Evolutionary conservation across 2,888 invertebrate genomes (phyloP).

Genomic region (Meteorus colon): DNA sequence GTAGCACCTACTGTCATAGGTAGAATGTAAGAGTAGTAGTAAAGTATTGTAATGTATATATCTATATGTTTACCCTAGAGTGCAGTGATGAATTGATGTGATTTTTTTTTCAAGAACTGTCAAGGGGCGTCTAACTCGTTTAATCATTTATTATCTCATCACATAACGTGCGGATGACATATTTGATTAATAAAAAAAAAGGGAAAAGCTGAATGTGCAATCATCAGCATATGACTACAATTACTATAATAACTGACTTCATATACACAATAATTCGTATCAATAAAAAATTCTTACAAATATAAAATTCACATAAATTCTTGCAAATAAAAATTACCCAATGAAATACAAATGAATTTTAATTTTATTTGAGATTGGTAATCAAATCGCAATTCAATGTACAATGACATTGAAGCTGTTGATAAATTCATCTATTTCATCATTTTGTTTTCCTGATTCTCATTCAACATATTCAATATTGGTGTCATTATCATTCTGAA

Average conservation of each 20-base stretch:
- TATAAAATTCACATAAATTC: not conserved
- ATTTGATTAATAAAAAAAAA: conserved; percentile 16
- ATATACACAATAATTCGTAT: not conserved
- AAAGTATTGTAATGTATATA: too few relatives aligned
- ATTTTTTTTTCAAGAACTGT: not conserved
- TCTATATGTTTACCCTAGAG: not conserved
- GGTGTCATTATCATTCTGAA: not conserved
- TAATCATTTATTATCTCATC: conserved; percentile 34
- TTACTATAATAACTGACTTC: not conserved
- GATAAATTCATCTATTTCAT: not conserved
- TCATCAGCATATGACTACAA: not conserved
- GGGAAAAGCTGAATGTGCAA: not conserved
- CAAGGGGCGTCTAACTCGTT: not conserved
- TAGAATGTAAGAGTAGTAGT: too few relatives aligned
- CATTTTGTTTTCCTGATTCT: not conserved
- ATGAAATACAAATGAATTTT: not conserved
- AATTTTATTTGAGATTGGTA: not conserved
- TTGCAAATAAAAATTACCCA: not conserved
- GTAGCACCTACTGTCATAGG: too few relatives aligned
- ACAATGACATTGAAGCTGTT: not conserved
- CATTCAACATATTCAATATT: not conserved
- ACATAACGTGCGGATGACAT: not conserved
- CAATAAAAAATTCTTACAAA: not conserved
- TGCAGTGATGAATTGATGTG: conserved; percentile 17
- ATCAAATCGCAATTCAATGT: not conserved